Evolutionary conservation across 2,888 invertebrate genomes (phyloP).

Genomic region (Drosophila leonis): DNA sequence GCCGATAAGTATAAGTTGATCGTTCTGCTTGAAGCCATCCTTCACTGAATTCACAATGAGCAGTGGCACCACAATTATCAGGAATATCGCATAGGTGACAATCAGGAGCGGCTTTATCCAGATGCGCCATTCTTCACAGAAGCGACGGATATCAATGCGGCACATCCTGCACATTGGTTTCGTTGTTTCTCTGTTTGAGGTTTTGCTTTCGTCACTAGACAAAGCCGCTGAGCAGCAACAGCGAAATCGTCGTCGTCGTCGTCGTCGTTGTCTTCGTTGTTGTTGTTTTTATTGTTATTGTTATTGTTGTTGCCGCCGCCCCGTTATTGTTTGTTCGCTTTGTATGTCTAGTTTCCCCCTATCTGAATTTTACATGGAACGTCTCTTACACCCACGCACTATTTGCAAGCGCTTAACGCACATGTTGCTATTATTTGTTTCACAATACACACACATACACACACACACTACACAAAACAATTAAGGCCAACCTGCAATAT

Average conservation of each 20-base stretch:
- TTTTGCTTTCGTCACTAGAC: slow-evolving; percentile 62
- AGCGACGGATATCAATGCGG: slow-evolving; percentile 78
- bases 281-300: slow-evolving; percentile 19
- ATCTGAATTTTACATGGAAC: slow-evolving; percentile 36
- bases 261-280: slow-evolving; percentile 9
- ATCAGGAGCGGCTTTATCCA: slow-evolving; percentile 96
- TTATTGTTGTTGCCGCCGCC: slow-evolving; percentile 61
- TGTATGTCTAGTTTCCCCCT: slow-evolving; percentile 19
- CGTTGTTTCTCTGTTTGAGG: slow-evolving; percentile 10
- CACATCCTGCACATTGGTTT: slow-evolving; percentile 64
- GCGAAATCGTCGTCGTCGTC: slow-evolving; percentile 19
- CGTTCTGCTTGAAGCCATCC: slow-evolving; percentile 91
- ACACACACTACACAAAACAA: slow-evolving; percentile 8
- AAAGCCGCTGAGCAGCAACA: slow-evolving; percentile 41
- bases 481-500: slow-evolving; percentile 16
- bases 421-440: slow-evolving; percentile 27
- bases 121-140: slow-evolving; percentile 89
- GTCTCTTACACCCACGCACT: slow-evolving; percentile 38
- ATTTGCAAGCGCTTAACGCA: slow-evolving; percentile 21
- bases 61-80: slow-evolving; percentile 93
- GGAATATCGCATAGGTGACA: slow-evolving; percentile 91
- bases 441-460: slow-evolving; percentile 3
- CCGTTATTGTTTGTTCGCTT: slow-evolving; percentile 56
- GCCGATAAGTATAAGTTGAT: slow-evolving; percentile 93
- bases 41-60: slow-evolving; percentile 92